These are phyloP conservation scores for Echinops telfairi DNA, from an alignment of 2,113 vertebrate genomes.

Conservation along the genomic window DNA sequence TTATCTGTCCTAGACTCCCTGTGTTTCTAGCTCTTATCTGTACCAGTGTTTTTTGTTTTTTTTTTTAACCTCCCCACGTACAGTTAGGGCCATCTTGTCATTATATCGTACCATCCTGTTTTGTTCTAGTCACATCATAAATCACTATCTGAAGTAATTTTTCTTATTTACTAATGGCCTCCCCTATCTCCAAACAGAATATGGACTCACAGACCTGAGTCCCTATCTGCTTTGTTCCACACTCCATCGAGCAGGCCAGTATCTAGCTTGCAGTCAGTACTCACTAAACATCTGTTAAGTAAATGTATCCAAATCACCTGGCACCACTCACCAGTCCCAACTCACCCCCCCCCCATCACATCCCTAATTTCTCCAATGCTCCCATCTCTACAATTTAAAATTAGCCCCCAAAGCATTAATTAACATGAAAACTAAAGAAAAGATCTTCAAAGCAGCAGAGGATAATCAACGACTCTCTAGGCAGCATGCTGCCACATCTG, in stretches of 20 bases:
- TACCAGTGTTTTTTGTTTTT: background rate
- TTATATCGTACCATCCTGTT: background rate
- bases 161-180: background rate
- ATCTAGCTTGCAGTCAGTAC: background rate
- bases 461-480: background rate
- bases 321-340: background rate
- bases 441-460: constrained; percentile 42
- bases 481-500: background rate
- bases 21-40: too few species aligned
- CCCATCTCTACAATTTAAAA: constrained; percentile 59
- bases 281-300: background rate
- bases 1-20: too few species aligned
- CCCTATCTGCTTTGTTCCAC: background rate
- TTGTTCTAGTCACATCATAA: background rate
- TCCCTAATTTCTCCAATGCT: constrained; percentile 11
- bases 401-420: constrained; percentile 75
- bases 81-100: background rate
- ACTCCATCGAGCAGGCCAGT: background rate
- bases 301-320: background rate
- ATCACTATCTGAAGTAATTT: background rate
- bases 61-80: background rate
- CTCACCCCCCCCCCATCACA: background rate
- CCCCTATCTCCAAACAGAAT: background rate
- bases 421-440: constrained; percentile 66
- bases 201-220: background rate